Percentiles rank a stretch among this genome's conserved stretches.
Conservation (phyloP, 2,797 vertebrate genomes). For the Sebastes oblongus region DNA sequence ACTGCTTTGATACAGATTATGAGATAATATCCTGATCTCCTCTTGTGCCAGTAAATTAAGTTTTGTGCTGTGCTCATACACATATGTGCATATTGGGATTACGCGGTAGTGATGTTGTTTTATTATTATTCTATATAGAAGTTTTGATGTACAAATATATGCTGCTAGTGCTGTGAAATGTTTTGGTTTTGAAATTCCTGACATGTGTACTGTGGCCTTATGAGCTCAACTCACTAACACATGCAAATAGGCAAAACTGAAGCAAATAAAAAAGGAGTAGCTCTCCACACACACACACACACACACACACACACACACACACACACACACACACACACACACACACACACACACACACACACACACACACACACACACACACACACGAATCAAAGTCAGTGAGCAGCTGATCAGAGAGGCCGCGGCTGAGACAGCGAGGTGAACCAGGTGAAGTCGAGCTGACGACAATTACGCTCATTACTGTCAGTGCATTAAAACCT, state of each 20-base stretch:
- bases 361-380: no score
- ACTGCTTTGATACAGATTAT: conserved; percentile 60
- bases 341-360: no score
- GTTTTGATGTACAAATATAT: background rate
- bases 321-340: no score
- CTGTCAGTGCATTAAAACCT: no score
- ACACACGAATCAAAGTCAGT: no score
- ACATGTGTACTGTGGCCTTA: background rate
- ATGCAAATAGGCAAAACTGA: background rate
- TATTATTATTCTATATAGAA: background rate
- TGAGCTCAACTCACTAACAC: background rate
- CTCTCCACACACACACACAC: no score
- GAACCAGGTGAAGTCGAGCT: no score
- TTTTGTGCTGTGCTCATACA: background rate
- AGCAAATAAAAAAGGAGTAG: background rate
- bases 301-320: no score
- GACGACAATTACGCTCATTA: no score
- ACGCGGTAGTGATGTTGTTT: background rate
- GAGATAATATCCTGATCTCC: conserved; percentile 15
- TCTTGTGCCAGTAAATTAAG: conserved; percentile 21
- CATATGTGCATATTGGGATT: background rate
- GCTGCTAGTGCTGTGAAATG: background rate
- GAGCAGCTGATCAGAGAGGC: no score
- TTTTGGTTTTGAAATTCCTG: background rate
- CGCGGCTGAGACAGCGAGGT: no score